phyloP scores from a whole-genome alignment of 2,888 invertebrate species.

The Gymnosoma rotundatum region DNA sequence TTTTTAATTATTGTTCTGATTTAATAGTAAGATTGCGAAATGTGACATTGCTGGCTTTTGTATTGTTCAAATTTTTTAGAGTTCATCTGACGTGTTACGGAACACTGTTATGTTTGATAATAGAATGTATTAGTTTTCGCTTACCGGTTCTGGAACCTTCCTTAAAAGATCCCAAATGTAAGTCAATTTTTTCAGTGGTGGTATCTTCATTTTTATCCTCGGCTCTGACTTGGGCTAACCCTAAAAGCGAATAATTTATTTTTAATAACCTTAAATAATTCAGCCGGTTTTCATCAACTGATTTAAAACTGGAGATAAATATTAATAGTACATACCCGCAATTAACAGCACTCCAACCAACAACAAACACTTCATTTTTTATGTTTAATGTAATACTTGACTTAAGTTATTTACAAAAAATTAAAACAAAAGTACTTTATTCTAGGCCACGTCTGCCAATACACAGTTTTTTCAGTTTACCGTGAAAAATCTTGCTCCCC shows the following conservation, averaged over 20 bases:
- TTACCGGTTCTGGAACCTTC: conserved; percentile 95
- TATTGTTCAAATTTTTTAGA: too few species aligned
- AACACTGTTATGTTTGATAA: too few species aligned
- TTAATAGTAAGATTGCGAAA: too few species aligned
- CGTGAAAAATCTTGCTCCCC: not conserved
- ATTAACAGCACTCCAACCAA: conserved; percentile 78
- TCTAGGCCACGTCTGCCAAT: conserved; percentile 65
- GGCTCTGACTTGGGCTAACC: conserved; percentile 77
- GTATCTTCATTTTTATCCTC: conserved; percentile 72
- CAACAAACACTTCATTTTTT: conserved; percentile 78
- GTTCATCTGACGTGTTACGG: too few species aligned
- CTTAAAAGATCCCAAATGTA: conserved; percentile 91
- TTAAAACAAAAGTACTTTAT: conserved; percentile 5
- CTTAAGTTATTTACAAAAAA: conserved; percentile 26
- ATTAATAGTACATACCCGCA: conserved; percentile 75
- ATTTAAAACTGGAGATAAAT: not conserved
- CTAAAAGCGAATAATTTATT: conserved; percentile 68
- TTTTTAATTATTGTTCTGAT: too few species aligned
- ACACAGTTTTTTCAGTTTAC: conserved; percentile 39
- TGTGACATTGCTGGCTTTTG: too few species aligned
- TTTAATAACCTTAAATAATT: not conserved
- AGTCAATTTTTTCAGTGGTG: conserved; percentile 86
- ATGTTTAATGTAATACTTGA: conserved; percentile 36
- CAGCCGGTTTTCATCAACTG: conserved; percentile 10
- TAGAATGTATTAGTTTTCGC: conserved; percentile 25